phyloP scores from a whole-genome alignment of 2,888 invertebrate genomes.

The Saturnia japonica region DNA sequence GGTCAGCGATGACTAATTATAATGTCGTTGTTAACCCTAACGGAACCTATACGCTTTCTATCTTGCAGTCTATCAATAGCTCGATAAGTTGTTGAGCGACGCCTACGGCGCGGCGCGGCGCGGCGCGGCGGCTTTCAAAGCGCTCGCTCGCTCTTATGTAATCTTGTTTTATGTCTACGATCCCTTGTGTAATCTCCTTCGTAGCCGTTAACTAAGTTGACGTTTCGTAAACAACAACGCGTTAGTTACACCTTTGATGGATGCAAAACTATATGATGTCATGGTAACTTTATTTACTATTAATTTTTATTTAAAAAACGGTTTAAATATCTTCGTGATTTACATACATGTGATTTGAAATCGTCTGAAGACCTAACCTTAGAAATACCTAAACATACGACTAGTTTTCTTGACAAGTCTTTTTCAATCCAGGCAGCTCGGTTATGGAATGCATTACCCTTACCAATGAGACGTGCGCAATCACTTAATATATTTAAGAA shows the following conservation, averaged over 20 bases:
- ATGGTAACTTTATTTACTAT: neutral
- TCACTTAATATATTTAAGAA: too few relatives aligned
- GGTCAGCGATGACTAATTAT: neutral
- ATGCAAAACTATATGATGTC: neutral
- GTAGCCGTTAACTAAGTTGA: slow-evolving; percentile 43
- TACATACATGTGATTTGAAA: too few relatives aligned
- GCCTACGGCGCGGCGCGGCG: slow-evolving; percentile 29
- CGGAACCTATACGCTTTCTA: slow-evolving; percentile 42
- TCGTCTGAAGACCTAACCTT: too few relatives aligned
- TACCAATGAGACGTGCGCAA: too few relatives aligned
- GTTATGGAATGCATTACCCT: too few relatives aligned
- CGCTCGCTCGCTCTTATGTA: slow-evolving; percentile 49
- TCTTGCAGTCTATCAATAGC: slow-evolving; percentile 51
- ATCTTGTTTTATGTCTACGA: slow-evolving; percentile 53
- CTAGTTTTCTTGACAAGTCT: too few relatives aligned
- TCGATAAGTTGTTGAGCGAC: slow-evolving; percentile 40
- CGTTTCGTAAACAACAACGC: slow-evolving; percentile 36
- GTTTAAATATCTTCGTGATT: too few relatives aligned
- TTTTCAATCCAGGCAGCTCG: too few relatives aligned
- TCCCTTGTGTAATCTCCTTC: slow-evolving; percentile 50
- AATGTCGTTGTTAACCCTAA: slow-evolving; percentile 27
- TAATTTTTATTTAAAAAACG: too few relatives aligned
- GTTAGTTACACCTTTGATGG: neutral
- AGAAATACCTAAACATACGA: too few relatives aligned
- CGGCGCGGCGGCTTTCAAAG: slow-evolving; percentile 45